Base-by-base conservation (phyloP, 1,140 invertebrate species). In the Lepeophtheirus salmonis region DNA sequence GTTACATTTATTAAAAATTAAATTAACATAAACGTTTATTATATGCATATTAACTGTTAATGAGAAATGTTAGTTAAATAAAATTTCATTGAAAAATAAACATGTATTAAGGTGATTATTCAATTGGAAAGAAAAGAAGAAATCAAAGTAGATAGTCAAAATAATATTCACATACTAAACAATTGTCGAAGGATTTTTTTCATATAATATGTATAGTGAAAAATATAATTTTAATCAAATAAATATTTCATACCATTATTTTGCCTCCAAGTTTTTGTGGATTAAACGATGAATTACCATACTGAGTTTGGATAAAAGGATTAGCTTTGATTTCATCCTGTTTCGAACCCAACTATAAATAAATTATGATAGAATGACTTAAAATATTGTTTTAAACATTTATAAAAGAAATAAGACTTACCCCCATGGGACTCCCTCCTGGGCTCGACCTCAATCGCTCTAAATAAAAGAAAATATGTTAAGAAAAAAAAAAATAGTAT, bases 271-370 rank as follows among this genome's bases (percentile, higher is more conserved):
- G 18, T 14, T 24, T 53, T 54, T 61, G 59, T 1, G 59, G 59
- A 20, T 54, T 61, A 48, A 61, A 61, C 2, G 59, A 12, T 3
- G 48, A 16, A 54, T 61, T 52, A 12, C 59, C 59, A 50, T 25
- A 24, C n/a, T 18, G 59, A 13, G 14, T 23, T 14, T 61, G 59
- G 1, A 53, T 20, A 20, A 61, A 61, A 16, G 59, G 59, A 26
- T 61, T 61, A 4, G 50, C 50, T 24, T 26, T 56, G 14, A 61
- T 50, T 25, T 61, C 59, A 26, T 61, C 59, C 23, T 52, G 30
- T 18, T 56, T 16, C 12, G 18, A 21, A 2, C 21, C 48, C 48
- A 50, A 22, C 18, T 18, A 55, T 21, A 21, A 21, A 61, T 13
- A 48, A 48, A 48, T 61, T 48, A 3, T 24, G 4, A 21, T 13